Conservation (phyloP, 2,888 invertebrate species). For the Agonopterix heracliana region DNA sequence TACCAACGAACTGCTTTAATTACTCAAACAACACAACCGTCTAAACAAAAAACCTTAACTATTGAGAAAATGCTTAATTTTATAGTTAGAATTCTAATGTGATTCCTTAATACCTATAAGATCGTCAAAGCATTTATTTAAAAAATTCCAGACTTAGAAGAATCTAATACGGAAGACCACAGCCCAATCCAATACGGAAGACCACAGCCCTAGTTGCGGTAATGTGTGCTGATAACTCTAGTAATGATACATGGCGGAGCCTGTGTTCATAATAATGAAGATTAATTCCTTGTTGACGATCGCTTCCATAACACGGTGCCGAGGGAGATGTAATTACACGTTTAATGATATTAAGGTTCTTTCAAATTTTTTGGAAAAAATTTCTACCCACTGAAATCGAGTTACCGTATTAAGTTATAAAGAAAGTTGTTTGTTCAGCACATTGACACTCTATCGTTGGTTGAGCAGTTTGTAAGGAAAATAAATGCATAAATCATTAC, state of each 20-base stretch:
- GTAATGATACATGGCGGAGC: constrained; percentile 21
- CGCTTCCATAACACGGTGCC: constrained; percentile 13
- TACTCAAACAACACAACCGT: too few species aligned
- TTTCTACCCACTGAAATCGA: background rate
- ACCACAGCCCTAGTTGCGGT: constrained; percentile 34
- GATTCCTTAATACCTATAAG: too few species aligned
- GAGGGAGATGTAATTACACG: constrained; percentile 5
- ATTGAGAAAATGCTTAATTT: too few species aligned
- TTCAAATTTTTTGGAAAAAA: background rate
- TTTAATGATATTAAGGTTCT: background rate
- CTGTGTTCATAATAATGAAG: constrained; percentile 28
- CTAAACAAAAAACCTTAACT: too few species aligned
- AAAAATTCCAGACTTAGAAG: too few species aligned
- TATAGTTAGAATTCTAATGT: too few species aligned
- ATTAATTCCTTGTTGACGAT: constrained; percentile 15
- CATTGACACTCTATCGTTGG: background rate
- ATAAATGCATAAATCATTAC: too few species aligned
- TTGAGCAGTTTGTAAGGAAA: too few species aligned
- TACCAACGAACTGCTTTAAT: too few species aligned
- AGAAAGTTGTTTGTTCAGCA: constrained; percentile 8
- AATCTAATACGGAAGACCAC: constrained; percentile 30
- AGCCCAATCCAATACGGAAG: constrained; percentile 20
- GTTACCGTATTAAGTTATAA: constrained; percentile 6
- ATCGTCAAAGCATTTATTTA: too few species aligned
- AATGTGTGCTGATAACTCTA: constrained; percentile 22